phyloP scores from a whole-genome alignment of 2,113 vertebrate species.

The Cebidichthys violaceus region DNA sequence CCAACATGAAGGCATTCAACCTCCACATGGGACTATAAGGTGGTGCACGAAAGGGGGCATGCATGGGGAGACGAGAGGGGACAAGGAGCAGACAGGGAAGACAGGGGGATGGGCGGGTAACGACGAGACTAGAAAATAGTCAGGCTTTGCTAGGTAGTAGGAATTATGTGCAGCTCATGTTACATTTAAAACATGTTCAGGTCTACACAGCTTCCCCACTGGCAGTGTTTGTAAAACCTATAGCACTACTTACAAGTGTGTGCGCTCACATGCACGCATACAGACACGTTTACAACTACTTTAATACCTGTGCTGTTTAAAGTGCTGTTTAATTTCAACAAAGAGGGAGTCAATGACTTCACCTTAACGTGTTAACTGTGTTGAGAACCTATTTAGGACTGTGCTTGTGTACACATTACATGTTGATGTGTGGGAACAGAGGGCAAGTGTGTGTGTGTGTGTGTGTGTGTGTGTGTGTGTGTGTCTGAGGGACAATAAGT shows the following conservation, averaged over 20 bases:
- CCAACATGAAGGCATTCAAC: conserved; percentile 64
- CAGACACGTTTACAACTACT: conserved; percentile 65
- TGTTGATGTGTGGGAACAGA: conserved; percentile 65
- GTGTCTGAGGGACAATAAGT: conserved; percentile 60
- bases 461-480: conserved; percentile 47
- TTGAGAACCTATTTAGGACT: conserved; percentile 62
- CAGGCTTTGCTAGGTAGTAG: conserved; percentile 31
- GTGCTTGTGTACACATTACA: conserved; percentile 54
- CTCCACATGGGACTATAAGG: conserved; percentile 42
- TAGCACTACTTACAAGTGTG: conserved; percentile 28
- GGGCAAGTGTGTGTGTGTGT: conserved; percentile 39
- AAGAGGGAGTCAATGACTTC: conserved; percentile 64
- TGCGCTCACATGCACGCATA: conserved; percentile 31
- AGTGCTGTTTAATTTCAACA: conserved; percentile 73
- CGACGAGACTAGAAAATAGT: conserved; percentile 55
- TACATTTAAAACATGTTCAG: conserved; percentile 67
- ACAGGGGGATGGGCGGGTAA: conserved; percentile 53
- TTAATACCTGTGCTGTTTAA: conserved; percentile 65
- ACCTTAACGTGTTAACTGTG: conserved; percentile 69
- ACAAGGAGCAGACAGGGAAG: conserved; percentile 10
- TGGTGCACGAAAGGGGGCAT: conserved; percentile 34
- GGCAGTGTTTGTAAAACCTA: conserved; percentile 57
- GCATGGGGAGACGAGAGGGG: conserved; percentile 11
- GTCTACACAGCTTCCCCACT: conserved; percentile 57
- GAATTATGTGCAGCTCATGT: conserved; percentile 63